phyloP scores from a whole-genome alignment of 2,888 invertebrate species.

The Agapostemon virescens region DNA sequence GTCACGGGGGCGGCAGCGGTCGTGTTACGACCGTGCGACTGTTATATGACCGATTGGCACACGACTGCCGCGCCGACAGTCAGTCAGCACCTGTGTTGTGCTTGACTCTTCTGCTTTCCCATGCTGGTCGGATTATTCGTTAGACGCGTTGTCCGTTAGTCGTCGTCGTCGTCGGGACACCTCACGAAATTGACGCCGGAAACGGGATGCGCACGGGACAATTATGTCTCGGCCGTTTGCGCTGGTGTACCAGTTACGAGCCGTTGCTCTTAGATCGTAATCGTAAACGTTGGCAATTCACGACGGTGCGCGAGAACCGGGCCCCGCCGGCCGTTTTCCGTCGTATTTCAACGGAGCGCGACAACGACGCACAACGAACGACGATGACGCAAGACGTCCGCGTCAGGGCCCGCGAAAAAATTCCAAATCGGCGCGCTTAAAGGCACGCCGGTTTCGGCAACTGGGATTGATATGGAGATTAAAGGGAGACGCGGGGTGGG shows the following conservation, averaged over 20 bases:
- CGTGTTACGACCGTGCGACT: constrained; percentile 77
- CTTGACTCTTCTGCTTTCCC: constrained; percentile 52
- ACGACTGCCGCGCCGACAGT: constrained; percentile 61
- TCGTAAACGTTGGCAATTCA: constrained; percentile 1
- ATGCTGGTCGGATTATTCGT: constrained; percentile 45
- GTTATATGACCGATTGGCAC: constrained; percentile 79
- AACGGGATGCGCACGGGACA: not conserved
- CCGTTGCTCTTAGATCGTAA: not conserved
- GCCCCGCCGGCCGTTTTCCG: no score
- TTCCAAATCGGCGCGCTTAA: constrained; percentile 62
- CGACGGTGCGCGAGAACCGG: not conserved
- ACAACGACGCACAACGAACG: constrained; percentile 17
- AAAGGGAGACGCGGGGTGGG: constrained; percentile 53
- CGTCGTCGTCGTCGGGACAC: constrained; percentile 7
- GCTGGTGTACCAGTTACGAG: constrained; percentile 3
- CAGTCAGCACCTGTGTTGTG: constrained; percentile 65
- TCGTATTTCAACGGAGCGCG: not conserved
- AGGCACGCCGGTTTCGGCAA: constrained; percentile 64
- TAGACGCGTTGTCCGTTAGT: constrained; percentile 13
- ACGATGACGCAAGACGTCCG: constrained; percentile 28
- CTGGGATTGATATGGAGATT: constrained; percentile 73
- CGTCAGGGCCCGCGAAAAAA: constrained; percentile 42
- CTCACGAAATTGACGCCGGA: constrained; percentile 25
- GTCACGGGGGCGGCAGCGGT: constrained; percentile 61
- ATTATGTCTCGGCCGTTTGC: constrained; percentile 3